Evolutionary conservation across 2,797 vertebrate species (phyloP).

Genomic region (Micrastur ruficollis): DNA sequence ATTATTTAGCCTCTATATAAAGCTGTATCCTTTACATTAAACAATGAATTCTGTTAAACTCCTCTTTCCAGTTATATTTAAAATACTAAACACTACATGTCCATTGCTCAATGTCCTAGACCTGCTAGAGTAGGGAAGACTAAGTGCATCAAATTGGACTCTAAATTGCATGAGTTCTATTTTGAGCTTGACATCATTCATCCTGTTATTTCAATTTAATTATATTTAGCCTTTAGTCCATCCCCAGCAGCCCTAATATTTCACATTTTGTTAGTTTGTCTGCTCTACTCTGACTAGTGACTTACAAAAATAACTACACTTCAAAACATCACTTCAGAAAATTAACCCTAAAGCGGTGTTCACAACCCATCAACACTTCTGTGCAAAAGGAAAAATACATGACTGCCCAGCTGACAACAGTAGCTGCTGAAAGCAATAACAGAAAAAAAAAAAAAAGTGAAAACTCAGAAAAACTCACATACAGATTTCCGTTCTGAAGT

Average conservation of each 20-base stretch:
- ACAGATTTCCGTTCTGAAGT: background rate
- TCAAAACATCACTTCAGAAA: conserved; percentile 25
- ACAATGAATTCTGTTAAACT: background rate
- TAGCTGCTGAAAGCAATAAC: background rate
- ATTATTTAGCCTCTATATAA: background rate
- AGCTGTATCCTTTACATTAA: background rate
- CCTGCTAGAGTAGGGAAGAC: background rate
- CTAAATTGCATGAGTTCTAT: conserved; percentile 6
- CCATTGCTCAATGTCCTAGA: background rate
- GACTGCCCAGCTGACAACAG: background rate
- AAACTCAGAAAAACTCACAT: background rate
- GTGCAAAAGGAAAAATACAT: background rate
- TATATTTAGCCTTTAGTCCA: conserved; percentile 38
- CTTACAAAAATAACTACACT: conserved; percentile 40
- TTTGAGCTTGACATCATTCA: conserved; percentile 16
- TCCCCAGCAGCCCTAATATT: conserved; percentile 9
- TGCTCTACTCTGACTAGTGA: background rate
- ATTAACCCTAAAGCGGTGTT: background rate
- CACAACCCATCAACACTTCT: conserved; percentile 7
- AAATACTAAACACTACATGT: background rate
- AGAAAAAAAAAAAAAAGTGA: background rate
- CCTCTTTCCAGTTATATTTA: background rate
- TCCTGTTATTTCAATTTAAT: conserved; percentile 33
- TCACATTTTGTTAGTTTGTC: conserved; percentile 28
- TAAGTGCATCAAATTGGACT: background rate